Conservation (phyloP, 2,797 vertebrate species). For the Rhinoraja longicauda region DNA sequence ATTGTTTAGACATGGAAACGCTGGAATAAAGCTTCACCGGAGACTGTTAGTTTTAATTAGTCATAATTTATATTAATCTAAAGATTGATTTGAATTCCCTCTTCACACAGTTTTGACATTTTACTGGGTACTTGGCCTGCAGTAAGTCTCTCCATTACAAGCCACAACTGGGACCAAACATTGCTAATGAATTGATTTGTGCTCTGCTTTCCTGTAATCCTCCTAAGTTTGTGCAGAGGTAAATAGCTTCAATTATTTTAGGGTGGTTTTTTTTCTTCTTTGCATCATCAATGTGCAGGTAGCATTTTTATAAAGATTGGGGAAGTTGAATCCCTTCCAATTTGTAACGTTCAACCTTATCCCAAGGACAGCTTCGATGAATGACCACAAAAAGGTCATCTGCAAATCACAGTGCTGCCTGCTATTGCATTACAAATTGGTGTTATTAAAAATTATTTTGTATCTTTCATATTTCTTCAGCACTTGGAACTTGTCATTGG, state of each 20-base stretch:
- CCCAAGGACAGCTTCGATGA: background rate
- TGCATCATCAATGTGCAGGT: background rate
- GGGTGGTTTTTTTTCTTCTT: background rate
- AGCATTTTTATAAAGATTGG: background rate
- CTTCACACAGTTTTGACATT: conserved; percentile 1
- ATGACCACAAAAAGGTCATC: background rate
- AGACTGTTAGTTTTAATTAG: conserved; percentile 9
- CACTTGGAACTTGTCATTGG: background rate
- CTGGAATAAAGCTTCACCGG: background rate
- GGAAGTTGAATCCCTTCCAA: background rate
- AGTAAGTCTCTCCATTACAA: background rate
- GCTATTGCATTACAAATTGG: background rate
- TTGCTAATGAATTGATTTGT: conserved; percentile 27
- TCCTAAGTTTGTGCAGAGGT: background rate
- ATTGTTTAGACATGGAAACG: background rate
- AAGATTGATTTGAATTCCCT: background rate
- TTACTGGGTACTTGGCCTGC: no score
- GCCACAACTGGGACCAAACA: background rate
- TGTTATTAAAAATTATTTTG: background rate
- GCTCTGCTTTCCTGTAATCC: background rate
- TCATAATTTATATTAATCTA: conserved; percentile 20
- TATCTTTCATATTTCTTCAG: background rate
- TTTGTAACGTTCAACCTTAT: background rate
- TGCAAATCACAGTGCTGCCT: background rate
- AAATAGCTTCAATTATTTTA: conserved; percentile 24